Conservation (phyloP, 2,888 invertebrate species). For the Leucania comma region DNA sequence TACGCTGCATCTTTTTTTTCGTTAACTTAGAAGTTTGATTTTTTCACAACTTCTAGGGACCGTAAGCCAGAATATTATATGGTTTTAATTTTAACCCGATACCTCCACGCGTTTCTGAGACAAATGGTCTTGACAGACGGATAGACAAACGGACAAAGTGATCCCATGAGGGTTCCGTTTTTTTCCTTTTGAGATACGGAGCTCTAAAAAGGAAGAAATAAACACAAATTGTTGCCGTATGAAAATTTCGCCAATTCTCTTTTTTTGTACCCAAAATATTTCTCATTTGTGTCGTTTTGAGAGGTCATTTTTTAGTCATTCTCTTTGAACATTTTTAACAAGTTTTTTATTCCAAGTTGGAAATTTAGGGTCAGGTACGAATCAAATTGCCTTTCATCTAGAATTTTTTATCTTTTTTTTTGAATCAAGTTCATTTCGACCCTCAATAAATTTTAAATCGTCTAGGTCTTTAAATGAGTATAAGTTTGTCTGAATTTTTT, state of each 20-base stretch:
- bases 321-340: conserved; percentile 34
- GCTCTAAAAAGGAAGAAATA: too few relatives aligned
- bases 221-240: too few relatives aligned
- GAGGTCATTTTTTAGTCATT: conserved; percentile 28
- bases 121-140: too few relatives aligned
- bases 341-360: conserved; percentile 16
- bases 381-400: conserved; percentile 20
- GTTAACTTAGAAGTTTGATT: too few relatives aligned
- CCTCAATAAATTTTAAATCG: conserved; percentile 32
- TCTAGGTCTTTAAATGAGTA: conserved; percentile 15
- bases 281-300: conserved; percentile 16
- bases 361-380: conserved; percentile 18
- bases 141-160: too few relatives aligned
- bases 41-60: too few relatives aligned
- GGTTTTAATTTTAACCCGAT: too few relatives aligned
- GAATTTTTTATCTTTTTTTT: conserved; percentile 21
- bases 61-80: too few relatives aligned
- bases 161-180: too few relatives aligned
- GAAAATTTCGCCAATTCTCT: neutral
- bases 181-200: too few relatives aligned
- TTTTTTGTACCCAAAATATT: conserved; percentile 23
- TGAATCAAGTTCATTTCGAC: conserved; percentile 9
- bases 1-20: too few relatives aligned
- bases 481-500: conserved; percentile 20
- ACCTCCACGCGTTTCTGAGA: too few relatives aligned